A percentile compares a stretch with the other conserved stretches of the same genome.
phyloP scores from a whole-genome alignment of 2,113 vertebrate species.

The Echinops telfairi region DNA sequence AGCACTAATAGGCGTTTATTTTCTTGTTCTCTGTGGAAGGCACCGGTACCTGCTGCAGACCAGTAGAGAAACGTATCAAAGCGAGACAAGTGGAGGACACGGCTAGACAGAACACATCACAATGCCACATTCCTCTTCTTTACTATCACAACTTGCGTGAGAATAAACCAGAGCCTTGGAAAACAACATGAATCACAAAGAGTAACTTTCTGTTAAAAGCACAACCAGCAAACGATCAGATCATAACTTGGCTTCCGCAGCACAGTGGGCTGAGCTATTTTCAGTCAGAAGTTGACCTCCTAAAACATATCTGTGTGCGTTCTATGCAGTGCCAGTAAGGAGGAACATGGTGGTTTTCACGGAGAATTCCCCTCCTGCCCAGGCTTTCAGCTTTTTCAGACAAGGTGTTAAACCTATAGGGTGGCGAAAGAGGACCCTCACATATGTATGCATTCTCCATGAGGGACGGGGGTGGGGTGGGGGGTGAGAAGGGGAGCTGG shows the following conservation, averaged over 20 bases:
- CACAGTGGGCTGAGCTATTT: constrained; percentile 45
- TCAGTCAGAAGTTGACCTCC: constrained; percentile 14
- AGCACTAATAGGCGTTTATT: constrained; percentile 2
- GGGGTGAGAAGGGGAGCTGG: neutral
- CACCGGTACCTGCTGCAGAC: neutral
- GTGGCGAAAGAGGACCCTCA: neutral
- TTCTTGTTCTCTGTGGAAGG: neutral
- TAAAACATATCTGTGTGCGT: constrained; percentile 44
- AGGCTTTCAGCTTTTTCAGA: constrained; percentile 33
- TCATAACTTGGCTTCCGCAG: constrained; percentile 48
- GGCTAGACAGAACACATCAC: neutral
- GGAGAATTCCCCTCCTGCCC: constrained; percentile 1
- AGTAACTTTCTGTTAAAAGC: constrained; percentile 34
- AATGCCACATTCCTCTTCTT: constrained; percentile 38
- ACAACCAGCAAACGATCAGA: neutral
- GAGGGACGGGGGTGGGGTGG: neutral
- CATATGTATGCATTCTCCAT: neutral
- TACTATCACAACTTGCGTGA: constrained; percentile 42
- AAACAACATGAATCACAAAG: constrained; percentile 50
- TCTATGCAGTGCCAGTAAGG: constrained; percentile 26
- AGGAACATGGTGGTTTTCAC: constrained; percentile 26
- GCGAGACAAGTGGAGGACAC: constrained; percentile 35
- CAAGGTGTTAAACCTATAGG: neutral
- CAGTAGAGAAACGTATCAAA: constrained; percentile 5
- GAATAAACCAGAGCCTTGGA: constrained; percentile 43